Percentiles rank a stretch among this genome's conserved stretches.
Conservation (phyloP, 2,888 invertebrate genomes). For the Periphyllus acericola region DNA sequence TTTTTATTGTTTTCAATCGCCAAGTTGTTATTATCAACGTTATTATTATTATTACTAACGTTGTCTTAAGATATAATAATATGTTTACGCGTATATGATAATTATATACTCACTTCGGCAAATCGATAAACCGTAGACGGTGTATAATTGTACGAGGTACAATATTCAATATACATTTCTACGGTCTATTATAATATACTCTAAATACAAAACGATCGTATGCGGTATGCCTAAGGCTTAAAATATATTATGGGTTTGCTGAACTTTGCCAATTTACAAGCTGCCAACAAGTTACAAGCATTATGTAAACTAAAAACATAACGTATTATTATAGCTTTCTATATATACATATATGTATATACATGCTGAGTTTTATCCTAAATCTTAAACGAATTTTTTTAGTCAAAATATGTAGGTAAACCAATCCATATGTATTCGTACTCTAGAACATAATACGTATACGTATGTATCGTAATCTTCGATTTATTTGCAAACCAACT, state of each 20-base stretch:
- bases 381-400: not conserved
- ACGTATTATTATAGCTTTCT: not conserved
- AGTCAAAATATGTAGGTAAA: too few species aligned
- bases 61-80: too few species aligned
- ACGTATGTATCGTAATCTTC: too few species aligned
- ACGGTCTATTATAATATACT: not conserved
- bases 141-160: not conserved
- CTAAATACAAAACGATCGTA: not conserved
- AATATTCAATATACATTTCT: not conserved
- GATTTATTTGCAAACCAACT: too few species aligned
- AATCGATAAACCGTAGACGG: not conserved
- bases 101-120: not conserved
- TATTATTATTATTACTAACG: too few species aligned
- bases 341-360: not conserved
- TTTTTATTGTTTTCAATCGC: too few species aligned
- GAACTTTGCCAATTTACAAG: conserved; percentile 32
- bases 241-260: conserved; percentile 16
- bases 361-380: not conserved
- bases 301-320: not conserved
- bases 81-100: too few species aligned
- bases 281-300: conserved; percentile 27
- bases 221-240: not conserved
- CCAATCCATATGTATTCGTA: too few species aligned
- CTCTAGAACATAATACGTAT: too few species aligned
- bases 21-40: too few species aligned